A percentile compares a stretch with the other conserved stretches of the same genome.
phyloP scores from a whole-genome alignment of 2,797 vertebrate genomes.

The Crypturellus tataupa region DNA sequence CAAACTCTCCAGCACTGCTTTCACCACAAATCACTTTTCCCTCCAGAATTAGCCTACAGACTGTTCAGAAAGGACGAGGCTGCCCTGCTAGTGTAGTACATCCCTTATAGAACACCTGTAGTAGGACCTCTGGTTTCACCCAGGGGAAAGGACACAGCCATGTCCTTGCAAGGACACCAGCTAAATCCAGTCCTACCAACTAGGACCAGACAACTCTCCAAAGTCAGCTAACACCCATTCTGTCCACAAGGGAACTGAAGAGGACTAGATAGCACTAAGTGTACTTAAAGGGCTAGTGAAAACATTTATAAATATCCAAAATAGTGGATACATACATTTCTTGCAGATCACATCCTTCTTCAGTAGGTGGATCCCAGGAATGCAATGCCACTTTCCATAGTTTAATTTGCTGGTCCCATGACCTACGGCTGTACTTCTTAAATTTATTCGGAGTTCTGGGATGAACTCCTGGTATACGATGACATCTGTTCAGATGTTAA shows the following conservation, averaged over 20 bases:
- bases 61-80: neutral
- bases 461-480: slow-evolving; percentile 91
- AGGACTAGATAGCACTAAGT: neutral
- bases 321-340: slow-evolving; percentile 81
- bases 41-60: neutral
- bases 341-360: slow-evolving; percentile 82
- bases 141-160: fast-evolving
- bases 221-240: neutral
- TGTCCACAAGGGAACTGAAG: neutral
- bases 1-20: neutral
- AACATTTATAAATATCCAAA: neutral
- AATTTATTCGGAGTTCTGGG: slow-evolving; percentile 98
- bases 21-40: neutral
- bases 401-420: slow-evolving; percentile 98
- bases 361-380: slow-evolving; percentile 92
- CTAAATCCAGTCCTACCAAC: neutral
- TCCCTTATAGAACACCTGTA: neutral
- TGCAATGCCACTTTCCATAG: slow-evolving; percentile 97
- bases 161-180: neutral
- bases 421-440: slow-evolving; percentile 96
- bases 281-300: neutral
- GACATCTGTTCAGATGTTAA: slow-evolving; percentile 79
- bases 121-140: neutral
- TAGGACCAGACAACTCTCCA: neutral
- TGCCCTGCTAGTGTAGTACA: fast-evolving